A percentile compares a stretch with the other conserved stretches of the same genome.
Evolutionary conservation across 2,888 invertebrate genomes (phyloP).

Genomic region (Sesamia inferens): DNA sequence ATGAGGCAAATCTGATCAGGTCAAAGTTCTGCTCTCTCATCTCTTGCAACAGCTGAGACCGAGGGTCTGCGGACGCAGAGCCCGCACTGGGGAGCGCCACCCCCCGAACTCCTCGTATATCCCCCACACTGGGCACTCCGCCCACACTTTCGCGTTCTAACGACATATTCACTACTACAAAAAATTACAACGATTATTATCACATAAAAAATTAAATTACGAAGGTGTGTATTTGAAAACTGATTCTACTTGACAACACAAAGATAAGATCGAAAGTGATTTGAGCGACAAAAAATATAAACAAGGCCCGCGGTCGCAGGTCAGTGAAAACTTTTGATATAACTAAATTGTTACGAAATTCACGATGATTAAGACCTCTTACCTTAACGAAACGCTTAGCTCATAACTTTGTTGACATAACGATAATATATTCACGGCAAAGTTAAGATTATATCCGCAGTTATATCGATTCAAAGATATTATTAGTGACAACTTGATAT

Average conservation of each 20-base stretch:
- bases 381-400: constrained; percentile 79
- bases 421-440: constrained; percentile 81
- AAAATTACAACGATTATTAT: constrained; percentile 27
- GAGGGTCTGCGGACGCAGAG: constrained; percentile 89
- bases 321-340: constrained; percentile 29
- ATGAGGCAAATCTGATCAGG: constrained; percentile 98
- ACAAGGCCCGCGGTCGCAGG: constrained; percentile 47
- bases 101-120: constrained; percentile 66
- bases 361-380: constrained; percentile 55
- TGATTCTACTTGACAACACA: constrained; percentile 36
- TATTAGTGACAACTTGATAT: constrained; percentile 69
- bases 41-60: constrained; percentile 95
- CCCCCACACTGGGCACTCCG: constrained; percentile 72
- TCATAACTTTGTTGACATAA: constrained; percentile 85
- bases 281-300: constrained; percentile 60
- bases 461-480: constrained; percentile 83
- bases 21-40: constrained; percentile 98
- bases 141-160: constrained; percentile 83
- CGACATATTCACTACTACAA: constrained; percentile 75
- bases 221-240: constrained; percentile 2
- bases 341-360: constrained; percentile 29
- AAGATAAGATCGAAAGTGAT: constrained; percentile 55
- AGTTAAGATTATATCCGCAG: constrained; percentile 79
- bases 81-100: constrained; percentile 64
- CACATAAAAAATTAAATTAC: constrained; percentile 12